A percentile compares a stretch with the other conserved stretches of the same genome.
phyloP scores from a whole-genome alignment of 2,888 invertebrate species.

The Synanthedon formicaeformis region DNA sequence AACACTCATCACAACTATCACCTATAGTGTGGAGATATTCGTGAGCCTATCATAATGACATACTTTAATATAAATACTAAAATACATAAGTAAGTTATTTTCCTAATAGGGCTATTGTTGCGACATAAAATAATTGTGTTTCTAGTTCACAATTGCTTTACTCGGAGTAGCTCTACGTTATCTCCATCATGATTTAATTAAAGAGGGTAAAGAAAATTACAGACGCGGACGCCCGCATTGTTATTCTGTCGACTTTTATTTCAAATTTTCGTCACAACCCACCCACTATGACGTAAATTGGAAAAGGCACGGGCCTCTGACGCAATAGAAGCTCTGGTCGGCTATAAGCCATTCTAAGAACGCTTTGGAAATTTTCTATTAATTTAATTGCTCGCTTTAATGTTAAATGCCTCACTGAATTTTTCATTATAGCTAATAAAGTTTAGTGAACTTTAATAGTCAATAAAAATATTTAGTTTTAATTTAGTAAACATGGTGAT shows the following conservation, averaged over 20 bases:
- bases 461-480: too few species aligned
- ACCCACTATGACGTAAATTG: constrained; percentile 17
- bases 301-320: constrained; percentile 13
- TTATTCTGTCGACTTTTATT: constrained; percentile 11
- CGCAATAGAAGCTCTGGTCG: constrained; percentile 8
- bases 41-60: too few species aligned
- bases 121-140: not conserved
- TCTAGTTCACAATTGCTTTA: not conserved
- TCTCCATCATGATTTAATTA: not conserved
- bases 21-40: too few species aligned
- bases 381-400: not conserved
- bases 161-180: not conserved
- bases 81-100: too few species aligned
- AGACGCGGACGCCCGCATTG: constrained; percentile 5
- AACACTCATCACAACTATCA: too few species aligned
- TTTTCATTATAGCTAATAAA: too few species aligned
- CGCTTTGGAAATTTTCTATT: not conserved
- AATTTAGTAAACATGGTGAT: too few species aligned
- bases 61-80: too few species aligned
- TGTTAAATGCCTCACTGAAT: too few species aligned
- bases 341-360: constrained; percentile 4
- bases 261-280: constrained; percentile 9
- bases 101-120: too few species aligned
- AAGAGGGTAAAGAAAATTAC: constrained; percentile 1
- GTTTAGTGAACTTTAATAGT: too few species aligned